These are phyloP conservation scores for Solen grandis DNA, from an alignment of 1,140 invertebrate species.

Conservation along the genomic window DNA sequence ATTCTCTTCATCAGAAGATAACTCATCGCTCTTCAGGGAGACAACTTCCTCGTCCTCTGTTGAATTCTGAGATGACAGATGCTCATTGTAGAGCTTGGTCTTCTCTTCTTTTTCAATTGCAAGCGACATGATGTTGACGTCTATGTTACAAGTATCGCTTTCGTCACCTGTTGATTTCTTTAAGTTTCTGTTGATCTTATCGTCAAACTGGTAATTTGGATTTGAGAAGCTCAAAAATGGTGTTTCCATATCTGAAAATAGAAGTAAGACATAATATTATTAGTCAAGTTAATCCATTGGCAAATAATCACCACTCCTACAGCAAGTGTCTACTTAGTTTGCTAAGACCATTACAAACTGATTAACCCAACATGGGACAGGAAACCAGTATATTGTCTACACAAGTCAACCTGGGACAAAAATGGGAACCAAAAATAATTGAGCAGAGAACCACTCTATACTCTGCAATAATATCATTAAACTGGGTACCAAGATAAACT, in stretches of 20 bases:
- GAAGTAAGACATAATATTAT: neutral
- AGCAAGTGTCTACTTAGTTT: neutral
- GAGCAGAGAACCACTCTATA: too few species aligned
- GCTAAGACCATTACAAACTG: neutral
- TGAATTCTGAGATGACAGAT: slow-evolving; percentile 29
- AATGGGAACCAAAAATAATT: neutral
- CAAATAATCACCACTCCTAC: neutral
- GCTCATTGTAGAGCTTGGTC: slow-evolving; percentile 31
- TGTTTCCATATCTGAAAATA: slow-evolving; percentile 59
- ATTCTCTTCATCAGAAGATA: slow-evolving; percentile 40
- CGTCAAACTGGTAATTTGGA: slow-evolving; percentile 48
- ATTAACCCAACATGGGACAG: neutral
- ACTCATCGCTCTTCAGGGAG: slow-evolving; percentile 47
- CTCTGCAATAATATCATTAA: too few species aligned
- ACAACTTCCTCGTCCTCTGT: slow-evolving; percentile 35
- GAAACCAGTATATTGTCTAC: neutral
- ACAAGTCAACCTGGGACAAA: neutral
- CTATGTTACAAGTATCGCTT: neutral
- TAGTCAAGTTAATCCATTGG: neutral
- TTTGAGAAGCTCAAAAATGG: slow-evolving; percentile 56
- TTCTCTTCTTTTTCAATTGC: slow-evolving; percentile 39
- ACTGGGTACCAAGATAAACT: too few species aligned
- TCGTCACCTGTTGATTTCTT: slow-evolving; percentile 5
- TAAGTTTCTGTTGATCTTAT: neutral
- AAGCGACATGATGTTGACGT: slow-evolving; percentile 52